Percentiles rank a stretch among this genome's conserved stretches.
Conservation (phyloP, 2,797 vertebrate genomes). For the Alectoris magna region DNA sequence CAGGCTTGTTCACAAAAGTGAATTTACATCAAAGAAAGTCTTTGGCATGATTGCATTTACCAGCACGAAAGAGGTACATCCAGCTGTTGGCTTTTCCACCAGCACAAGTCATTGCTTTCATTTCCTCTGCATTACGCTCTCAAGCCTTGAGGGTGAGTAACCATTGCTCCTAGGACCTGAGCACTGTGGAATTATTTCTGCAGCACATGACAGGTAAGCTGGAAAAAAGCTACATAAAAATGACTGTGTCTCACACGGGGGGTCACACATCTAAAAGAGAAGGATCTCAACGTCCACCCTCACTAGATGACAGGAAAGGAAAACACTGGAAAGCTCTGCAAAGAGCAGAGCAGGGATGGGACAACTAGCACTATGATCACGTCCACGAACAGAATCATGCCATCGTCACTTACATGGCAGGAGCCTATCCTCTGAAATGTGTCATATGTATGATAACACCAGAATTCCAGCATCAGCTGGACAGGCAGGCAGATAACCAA, state of each 20-base stretch:
- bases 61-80: not conserved
- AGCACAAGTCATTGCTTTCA: not conserved
- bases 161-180: not conserved
- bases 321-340: not conserved
- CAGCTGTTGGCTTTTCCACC: not conserved
- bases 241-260: fast-evolving
- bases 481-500: not conserved
- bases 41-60: not conserved
- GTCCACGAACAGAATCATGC: not conserved
- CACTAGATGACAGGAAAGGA: not conserved
- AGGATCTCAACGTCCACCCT: not conserved
- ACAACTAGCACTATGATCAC: not conserved
- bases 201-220: not conserved
- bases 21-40: not conserved
- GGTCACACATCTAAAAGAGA: not conserved
- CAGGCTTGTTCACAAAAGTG: not conserved
- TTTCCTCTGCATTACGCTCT: not conserved
- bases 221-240: not conserved
- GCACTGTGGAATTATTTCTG: not conserved
- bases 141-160: not conserved
- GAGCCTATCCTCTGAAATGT: not conserved
- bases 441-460: fast-evolving
- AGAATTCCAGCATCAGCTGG: not conserved
- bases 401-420: fast-evolving
- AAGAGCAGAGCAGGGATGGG: fast-evolving